Percentiles rank a stretch among this genome's conserved stretches.
Conservation (phyloP, 2,888 invertebrate species). For the Drosophila anomalipes region DNA sequence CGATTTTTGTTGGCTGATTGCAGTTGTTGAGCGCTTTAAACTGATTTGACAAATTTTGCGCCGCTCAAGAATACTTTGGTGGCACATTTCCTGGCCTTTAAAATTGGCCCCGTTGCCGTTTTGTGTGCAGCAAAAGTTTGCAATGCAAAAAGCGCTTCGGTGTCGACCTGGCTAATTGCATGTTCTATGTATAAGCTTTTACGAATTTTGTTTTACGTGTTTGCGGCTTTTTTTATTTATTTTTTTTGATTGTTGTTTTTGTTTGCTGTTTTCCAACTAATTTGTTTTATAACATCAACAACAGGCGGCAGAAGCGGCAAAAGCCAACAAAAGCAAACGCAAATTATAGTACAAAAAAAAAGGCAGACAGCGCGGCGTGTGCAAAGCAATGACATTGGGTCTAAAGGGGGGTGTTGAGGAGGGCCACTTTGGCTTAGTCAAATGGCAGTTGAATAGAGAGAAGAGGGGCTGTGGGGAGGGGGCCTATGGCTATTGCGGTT, state of each 20-base stretch:
- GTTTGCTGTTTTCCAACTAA: constrained; percentile 69
- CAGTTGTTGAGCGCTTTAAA: background rate
- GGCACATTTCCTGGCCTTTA: constrained; percentile 28
- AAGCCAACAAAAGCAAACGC: constrained; percentile 60
- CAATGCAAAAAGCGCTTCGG: constrained; percentile 9
- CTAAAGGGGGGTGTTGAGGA: background rate
- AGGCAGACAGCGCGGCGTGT: constrained; percentile 74
- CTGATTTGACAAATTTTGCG: constrained; percentile 1
- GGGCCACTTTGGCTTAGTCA: constrained; percentile 36
- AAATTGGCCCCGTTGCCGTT: constrained; percentile 15
- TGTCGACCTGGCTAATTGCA: constrained; percentile 66
- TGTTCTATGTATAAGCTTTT: constrained; percentile 59
- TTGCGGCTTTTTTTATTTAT: constrained; percentile 49
- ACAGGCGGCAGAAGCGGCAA: constrained; percentile 40
- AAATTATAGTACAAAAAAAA: constrained; percentile 71
- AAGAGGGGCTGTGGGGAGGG: constrained; percentile 25
- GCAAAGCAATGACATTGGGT: constrained; percentile 56
- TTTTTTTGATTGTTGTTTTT: constrained; percentile 35
- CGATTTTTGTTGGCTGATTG: background rate
- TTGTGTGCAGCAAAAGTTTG: constrained; percentile 6
- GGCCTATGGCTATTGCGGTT: constrained; percentile 58
- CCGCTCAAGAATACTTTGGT: constrained; percentile 10
- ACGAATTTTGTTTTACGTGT: constrained; percentile 47
- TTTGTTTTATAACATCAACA: constrained; percentile 77
- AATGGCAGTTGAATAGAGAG: constrained; percentile 31